Conservation (phyloP, 92 coral and sea anemone species). For the Porites divaricata region DNA sequence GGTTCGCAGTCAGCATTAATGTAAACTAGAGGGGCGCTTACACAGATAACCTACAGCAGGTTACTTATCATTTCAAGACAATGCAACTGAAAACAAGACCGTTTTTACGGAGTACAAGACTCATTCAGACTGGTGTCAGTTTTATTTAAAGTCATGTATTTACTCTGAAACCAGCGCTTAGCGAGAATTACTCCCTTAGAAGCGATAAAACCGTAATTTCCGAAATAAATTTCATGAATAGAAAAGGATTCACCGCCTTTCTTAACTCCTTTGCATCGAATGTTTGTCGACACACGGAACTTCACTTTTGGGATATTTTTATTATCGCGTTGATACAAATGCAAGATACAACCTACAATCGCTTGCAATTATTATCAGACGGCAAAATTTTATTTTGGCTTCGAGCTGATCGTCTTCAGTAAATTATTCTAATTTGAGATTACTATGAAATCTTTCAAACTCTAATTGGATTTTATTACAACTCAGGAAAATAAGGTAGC, state of each 20-base stretch:
- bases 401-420: constrained; percentile 43
- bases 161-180: background rate
- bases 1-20: constrained; percentile 24
- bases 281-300: constrained; percentile 5
- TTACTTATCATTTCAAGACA: constrained; percentile 25
- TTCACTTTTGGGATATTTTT: constrained; percentile 29
- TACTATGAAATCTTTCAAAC: constrained; percentile 49
- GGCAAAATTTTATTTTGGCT: constrained; percentile 53
- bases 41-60: constrained; percentile 26
- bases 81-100: constrained; percentile 29
- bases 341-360: constrained; percentile 36
- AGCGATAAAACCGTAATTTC: constrained; percentile 18
- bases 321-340: constrained; percentile 28
- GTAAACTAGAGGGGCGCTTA: constrained; percentile 29
- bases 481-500: constrained; percentile 22
- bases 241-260: constrained; percentile 8
- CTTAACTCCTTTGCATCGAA: constrained; percentile 12
- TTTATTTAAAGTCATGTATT: background rate
- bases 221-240: constrained; percentile 14
- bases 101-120: background rate
- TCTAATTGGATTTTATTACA: constrained; percentile 55
- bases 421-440: constrained; percentile 48
- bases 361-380: constrained; percentile 32
- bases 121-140: constrained; percentile 1
- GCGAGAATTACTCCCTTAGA: background rate